A percentile compares a stretch with the other conserved stretches of the same genome.
Evolutionary conservation across 2,888 invertebrate genomes (phyloP).

Genomic region (Bimastos eiseni): DNA sequence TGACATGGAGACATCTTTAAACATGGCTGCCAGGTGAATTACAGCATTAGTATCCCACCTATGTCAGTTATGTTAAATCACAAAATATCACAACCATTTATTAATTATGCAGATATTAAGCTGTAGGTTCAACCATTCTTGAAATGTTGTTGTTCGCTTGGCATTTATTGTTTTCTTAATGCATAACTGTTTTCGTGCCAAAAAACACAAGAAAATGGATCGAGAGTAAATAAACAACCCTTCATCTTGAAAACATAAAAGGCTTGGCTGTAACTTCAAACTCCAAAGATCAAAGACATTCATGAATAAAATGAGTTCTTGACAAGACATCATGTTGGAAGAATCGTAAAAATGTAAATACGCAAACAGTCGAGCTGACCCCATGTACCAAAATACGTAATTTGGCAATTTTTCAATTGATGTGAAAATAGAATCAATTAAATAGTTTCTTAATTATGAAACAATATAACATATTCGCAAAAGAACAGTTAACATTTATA

Average conservation of each 20-base stretch:
- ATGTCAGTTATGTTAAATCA: background rate
- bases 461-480: background rate
- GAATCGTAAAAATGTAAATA: background rate
- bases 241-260: background rate
- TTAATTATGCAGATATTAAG: background rate
- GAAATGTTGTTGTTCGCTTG: background rate
- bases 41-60: slow-evolving; percentile 57
- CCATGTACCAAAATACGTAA: background rate
- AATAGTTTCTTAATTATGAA: background rate
- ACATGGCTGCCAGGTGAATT: slow-evolving; percentile 56
- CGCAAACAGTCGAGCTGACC: background rate
- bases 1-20: slow-evolving; percentile 57
- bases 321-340: background rate
- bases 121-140: background rate
- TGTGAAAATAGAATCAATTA: no score
- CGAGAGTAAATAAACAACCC: background rate
- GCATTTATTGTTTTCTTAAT: no score
- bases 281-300: background rate
- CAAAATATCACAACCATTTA: background rate
- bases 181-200: no score
- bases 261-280: background rate
- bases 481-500: background rate
- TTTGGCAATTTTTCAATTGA: background rate
- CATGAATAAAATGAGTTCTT: background rate
- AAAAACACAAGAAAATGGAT: background rate